Evolutionary conservation across 92 coral and sea anemone genomes (phyloP).

Genomic region (Siderastrea siderea): DNA sequence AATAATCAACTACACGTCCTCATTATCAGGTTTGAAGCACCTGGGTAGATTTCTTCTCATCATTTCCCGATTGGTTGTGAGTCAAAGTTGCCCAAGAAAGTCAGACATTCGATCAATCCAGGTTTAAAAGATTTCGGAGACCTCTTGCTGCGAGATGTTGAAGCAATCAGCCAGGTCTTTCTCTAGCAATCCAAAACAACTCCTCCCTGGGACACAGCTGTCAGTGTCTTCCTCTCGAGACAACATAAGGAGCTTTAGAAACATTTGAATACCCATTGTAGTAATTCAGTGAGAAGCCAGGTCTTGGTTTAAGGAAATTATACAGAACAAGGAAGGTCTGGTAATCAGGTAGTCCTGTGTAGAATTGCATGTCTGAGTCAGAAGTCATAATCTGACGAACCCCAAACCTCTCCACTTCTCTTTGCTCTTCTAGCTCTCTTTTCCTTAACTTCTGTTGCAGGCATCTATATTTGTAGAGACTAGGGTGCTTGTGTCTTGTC

Average conservation of each 20-base stretch:
- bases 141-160: constrained; percentile 51
- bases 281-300: too few species aligned
- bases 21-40: too few species aligned
- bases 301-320: too few species aligned
- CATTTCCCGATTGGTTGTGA: too few species aligned
- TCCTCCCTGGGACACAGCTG: constrained; percentile 43
- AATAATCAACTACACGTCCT: too few species aligned
- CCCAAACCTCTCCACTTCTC: constrained; percentile 61
- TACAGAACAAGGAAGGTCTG: not conserved
- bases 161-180: constrained; percentile 48
- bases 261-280: not conserved
- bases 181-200: constrained; percentile 57
- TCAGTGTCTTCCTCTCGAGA: constrained; percentile 52
- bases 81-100: constrained; percentile 8
- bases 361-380: constrained; percentile 68
- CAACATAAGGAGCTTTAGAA: constrained; percentile 39
- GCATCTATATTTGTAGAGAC: not conserved
- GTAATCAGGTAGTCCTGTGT: constrained; percentile 63
- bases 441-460: not conserved
- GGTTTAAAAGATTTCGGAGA: constrained; percentile 54
- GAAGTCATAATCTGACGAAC: constrained; percentile 45
- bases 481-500: not conserved
- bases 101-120: constrained; percentile 57
- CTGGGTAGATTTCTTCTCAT: too few species aligned
- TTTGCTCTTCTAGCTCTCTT: constrained; percentile 37